phyloP scores from a whole-genome alignment of 2,888 invertebrate species.

The Tholera decimalis region DNA sequence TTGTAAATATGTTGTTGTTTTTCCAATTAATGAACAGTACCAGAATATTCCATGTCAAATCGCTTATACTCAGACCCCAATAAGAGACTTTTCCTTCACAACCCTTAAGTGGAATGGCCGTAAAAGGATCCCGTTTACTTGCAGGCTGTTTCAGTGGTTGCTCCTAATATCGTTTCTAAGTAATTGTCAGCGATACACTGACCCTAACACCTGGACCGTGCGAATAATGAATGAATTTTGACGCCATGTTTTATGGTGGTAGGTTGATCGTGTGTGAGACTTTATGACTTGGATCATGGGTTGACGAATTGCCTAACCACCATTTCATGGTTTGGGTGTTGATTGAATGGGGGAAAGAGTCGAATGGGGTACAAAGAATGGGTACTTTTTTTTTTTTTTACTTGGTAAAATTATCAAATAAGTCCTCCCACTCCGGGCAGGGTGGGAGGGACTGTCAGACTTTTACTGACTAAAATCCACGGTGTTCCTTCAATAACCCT shows the following conservation, averaged over 20 bases:
- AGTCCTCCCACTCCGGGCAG: too few species aligned
- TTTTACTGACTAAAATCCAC: too few species aligned
- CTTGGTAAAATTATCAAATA: too few species aligned
- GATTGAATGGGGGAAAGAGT: not conserved
- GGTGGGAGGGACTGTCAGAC: too few species aligned
- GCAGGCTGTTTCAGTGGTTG: slow-evolving; percentile 62
- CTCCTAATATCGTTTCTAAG: slow-evolving; percentile 77
- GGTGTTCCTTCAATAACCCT: too few species aligned
- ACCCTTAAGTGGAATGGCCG: slow-evolving; percentile 74
- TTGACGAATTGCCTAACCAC: slow-evolving; percentile 42
- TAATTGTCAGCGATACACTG: slow-evolving; percentile 75
- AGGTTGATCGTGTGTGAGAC: slow-evolving; percentile 23
- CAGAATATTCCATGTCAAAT: not conserved
- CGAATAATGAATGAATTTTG: slow-evolving; percentile 70
- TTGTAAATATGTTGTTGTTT: too few species aligned
- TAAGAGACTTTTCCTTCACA: slow-evolving; percentile 66
- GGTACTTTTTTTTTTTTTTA: not conserved
- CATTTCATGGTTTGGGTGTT: slow-evolving; percentile 7
- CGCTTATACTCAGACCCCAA: slow-evolving; percentile 45
- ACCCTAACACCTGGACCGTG: slow-evolving; percentile 69
- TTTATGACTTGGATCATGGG: slow-evolving; percentile 34
- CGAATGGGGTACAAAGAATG: not conserved
- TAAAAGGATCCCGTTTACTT: slow-evolving; percentile 81
- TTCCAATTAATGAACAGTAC: too few species aligned
- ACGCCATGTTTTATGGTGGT: slow-evolving; percentile 56